These are phyloP conservation scores for Leuciscus idus DNA, from an alignment of 2,113 vertebrate genomes.

Conservation along the genomic window DNA sequence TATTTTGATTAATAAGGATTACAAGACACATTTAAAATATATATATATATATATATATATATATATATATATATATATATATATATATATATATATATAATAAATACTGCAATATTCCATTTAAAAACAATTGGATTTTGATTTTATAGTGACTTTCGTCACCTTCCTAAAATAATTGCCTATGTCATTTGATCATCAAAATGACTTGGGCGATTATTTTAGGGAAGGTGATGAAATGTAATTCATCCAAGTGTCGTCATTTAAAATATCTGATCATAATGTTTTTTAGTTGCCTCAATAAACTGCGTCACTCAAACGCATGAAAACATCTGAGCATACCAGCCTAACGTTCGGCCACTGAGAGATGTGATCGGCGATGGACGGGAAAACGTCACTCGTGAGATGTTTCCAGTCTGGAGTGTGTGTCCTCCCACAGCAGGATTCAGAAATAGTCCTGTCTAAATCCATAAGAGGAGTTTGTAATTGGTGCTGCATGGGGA, in stretches of 20 bases:
- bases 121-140: too few species aligned
- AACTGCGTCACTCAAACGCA: not conserved
- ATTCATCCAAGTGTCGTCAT: not conserved
- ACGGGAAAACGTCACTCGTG: not conserved
- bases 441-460: slow-evolving; percentile 24
- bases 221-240: not conserved
- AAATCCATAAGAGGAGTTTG: slow-evolving; percentile 21
- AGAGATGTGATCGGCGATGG: not conserved
- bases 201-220: too few species aligned
- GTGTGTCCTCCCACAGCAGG: slow-evolving; percentile 13
- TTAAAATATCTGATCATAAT: not conserved
- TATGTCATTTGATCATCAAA: too few species aligned
- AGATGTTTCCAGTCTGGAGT: slow-evolving; percentile 10
- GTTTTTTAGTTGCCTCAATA: not conserved
- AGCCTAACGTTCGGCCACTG: not conserved
- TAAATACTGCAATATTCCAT: too few species aligned
- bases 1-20: too few species aligned
- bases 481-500: slow-evolving; percentile 35
- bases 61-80: too few species aligned
- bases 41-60: too few species aligned
- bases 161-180: too few species aligned
- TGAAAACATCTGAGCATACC: not conserved
- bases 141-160: not conserved
- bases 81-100: too few species aligned
- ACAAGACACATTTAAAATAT: too few species aligned